These are phyloP conservation scores for Grammomys dolichurus DNA, from an alignment of 2,113 vertebrate species.

Conservation along the genomic window DNA sequence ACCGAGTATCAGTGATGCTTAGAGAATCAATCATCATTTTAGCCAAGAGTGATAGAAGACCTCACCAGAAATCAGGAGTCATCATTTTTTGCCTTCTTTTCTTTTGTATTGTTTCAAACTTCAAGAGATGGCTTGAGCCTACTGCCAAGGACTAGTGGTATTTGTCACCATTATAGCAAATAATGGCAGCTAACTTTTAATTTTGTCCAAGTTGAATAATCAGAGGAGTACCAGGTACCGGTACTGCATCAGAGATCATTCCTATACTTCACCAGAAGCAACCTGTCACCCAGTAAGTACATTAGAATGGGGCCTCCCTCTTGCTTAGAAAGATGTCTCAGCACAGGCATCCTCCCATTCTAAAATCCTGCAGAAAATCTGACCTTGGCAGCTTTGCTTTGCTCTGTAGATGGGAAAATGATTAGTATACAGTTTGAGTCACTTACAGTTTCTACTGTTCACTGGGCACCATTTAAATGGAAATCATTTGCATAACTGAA, in stretches of 20 bases:
- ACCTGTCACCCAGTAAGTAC: not conserved
- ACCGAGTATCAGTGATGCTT: not conserved
- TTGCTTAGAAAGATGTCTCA: not conserved
- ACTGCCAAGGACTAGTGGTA: not conserved
- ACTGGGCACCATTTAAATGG: conserved; percentile 54
- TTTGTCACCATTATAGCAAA: not conserved
- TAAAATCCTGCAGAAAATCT: conserved; percentile 18
- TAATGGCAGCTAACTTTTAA: not conserved
- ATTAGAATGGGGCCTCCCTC: not conserved
- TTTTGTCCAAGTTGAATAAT: conserved; percentile 38
- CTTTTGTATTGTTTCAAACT: not conserved
- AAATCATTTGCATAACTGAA: conserved; percentile 76
- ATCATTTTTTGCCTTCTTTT: not conserved
- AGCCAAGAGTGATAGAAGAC: not conserved
- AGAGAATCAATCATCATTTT: not conserved
- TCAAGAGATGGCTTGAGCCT: not conserved
- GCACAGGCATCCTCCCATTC: not conserved
- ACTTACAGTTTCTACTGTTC: conserved; percentile 50
- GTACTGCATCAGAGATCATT: not conserved
- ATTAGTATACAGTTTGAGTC: conserved; percentile 63
- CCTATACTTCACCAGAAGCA: not conserved
- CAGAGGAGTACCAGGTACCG: not conserved
- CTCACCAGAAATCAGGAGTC: not conserved
- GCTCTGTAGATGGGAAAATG: conserved; percentile 2
- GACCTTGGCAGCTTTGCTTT: not conserved